These are phyloP conservation scores for Pentamera pediparva DNA, from an alignment of 53 echinoderm and acorn worm genomes.

Conservation along the genomic window DNA sequence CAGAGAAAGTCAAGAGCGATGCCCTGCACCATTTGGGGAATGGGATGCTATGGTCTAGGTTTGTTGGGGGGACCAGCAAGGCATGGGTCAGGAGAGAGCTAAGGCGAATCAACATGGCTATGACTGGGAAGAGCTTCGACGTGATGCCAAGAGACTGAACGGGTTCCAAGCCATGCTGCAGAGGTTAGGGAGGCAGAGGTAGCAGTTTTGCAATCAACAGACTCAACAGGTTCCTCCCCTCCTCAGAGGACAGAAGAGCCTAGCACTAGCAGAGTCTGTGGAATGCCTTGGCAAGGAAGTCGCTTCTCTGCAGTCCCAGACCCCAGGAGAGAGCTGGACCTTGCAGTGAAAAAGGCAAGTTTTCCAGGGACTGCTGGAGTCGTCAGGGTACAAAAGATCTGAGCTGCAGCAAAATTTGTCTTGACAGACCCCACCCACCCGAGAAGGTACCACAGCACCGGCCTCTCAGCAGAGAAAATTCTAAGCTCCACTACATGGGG, in stretches of 20 bases:
- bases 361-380: no score
- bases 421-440: no score
- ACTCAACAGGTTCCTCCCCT: not conserved
- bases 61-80: constrained; percentile 12
- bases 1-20: constrained; percentile 14
- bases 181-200: not conserved
- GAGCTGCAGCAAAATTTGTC: no score
- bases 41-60: constrained; percentile 17
- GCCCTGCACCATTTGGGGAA: constrained; percentile 20
- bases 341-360: no score
- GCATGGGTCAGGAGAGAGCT: constrained; percentile 23
- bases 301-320: no score
- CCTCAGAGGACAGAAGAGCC: not conserved
- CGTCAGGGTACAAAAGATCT: no score
- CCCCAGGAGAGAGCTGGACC: no score
- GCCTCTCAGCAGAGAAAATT: no score
- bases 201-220: not conserved
- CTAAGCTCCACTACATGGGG: no score
- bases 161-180: not conserved
- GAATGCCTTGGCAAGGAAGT: no score
- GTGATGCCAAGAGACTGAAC: not conserved
- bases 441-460: no score
- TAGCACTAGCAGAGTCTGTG: no score
- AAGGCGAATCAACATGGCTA: constrained; percentile 10
- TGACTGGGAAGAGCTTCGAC: not conserved